A percentile compares a stretch with the other conserved stretches of the same genome.
phyloP scores from a whole-genome alignment of 2,888 invertebrate genomes.

The Anoncus sp. region DNA sequence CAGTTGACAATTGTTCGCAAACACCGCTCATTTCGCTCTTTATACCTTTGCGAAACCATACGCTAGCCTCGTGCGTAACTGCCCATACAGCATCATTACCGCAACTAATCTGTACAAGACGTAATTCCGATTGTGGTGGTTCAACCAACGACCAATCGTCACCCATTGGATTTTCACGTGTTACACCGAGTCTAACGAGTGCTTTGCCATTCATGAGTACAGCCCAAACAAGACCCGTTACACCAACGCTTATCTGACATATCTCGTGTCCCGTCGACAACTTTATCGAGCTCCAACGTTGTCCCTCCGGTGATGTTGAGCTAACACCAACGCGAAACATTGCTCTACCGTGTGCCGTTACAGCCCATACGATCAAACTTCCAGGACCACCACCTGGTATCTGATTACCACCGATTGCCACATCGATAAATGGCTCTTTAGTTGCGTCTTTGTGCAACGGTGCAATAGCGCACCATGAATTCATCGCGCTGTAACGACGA shows the following conservation, averaged over 20 bases:
- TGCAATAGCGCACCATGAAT: slow-evolving; percentile 96
- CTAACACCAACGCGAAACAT: slow-evolving; percentile 94
- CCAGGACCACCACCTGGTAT: slow-evolving; percentile 91
- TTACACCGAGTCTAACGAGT: slow-evolving; percentile 93
- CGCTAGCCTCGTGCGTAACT: slow-evolving; percentile 91
- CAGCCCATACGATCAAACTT: slow-evolving; percentile 94
- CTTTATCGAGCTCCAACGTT: slow-evolving; percentile 92
- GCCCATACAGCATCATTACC: slow-evolving; percentile 92
- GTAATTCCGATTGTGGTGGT: slow-evolving; percentile 89
- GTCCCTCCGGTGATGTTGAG: slow-evolving; percentile 93
- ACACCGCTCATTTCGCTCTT: slow-evolving; percentile 89
- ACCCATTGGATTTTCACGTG: slow-evolving; percentile 89
- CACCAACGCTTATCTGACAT: slow-evolving; percentile 93
- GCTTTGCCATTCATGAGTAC: slow-evolving; percentile 93
- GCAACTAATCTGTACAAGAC: slow-evolving; percentile 91
- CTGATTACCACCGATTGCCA: slow-evolving; percentile 93
- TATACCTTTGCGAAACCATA: slow-evolving; percentile 94
- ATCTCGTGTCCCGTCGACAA: slow-evolving; percentile 92
- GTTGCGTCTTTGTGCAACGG: slow-evolving; percentile 95
- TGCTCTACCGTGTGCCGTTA: slow-evolving; percentile 95
- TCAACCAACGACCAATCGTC: slow-evolving; percentile 93
- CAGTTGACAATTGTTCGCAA: slow-evolving; percentile 91
- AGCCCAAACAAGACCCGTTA: slow-evolving; percentile 95
- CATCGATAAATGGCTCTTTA: slow-evolving; percentile 96
- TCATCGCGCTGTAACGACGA: slow-evolving; percentile 94